phyloP scores from a whole-genome alignment of 2,113 vertebrate species.

The Todiramphus saurophagus region DNA sequence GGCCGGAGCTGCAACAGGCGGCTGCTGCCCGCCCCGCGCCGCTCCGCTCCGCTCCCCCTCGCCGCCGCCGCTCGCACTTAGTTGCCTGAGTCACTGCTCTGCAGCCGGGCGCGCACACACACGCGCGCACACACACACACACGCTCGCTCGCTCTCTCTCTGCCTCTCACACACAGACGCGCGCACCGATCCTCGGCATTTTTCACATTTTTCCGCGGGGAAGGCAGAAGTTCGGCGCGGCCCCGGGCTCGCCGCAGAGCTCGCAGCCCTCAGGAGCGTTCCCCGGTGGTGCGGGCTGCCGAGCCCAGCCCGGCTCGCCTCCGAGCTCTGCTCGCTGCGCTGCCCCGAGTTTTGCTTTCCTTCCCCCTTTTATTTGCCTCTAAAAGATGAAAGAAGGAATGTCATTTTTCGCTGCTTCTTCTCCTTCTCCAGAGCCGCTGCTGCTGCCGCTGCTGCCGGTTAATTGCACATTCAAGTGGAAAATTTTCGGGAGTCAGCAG shows the following conservation, averaged over 20 bases:
- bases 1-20: constrained; percentile 76
- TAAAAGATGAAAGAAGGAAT: constrained; percentile 87
- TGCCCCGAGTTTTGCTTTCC: not conserved
- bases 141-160: not conserved
- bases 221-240: constrained; percentile 75
- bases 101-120: constrained; percentile 47
- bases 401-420: constrained; percentile 83
- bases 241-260: constrained; percentile 30
- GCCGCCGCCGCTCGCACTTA: constrained; percentile 34
- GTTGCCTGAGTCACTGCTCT: constrained; percentile 67
- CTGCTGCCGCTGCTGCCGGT: constrained; percentile 84
- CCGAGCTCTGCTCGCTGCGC: not conserved
- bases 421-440: constrained; percentile 81
- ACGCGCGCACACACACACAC: not conserved
- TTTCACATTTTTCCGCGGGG: constrained; percentile 83
- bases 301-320: not conserved
- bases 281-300: not conserved
- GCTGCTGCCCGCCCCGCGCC: not conserved
- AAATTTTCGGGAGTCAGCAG: constrained; percentile 89
- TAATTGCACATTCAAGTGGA: constrained; percentile 89
- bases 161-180: not conserved
- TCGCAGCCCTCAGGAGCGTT: not conserved
- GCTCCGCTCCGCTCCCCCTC: not conserved
- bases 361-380: not conserved
- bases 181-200: constrained; percentile 80